phyloP scores from a whole-genome alignment of 2,888 invertebrate genomes.

The Actias luna region DNA sequence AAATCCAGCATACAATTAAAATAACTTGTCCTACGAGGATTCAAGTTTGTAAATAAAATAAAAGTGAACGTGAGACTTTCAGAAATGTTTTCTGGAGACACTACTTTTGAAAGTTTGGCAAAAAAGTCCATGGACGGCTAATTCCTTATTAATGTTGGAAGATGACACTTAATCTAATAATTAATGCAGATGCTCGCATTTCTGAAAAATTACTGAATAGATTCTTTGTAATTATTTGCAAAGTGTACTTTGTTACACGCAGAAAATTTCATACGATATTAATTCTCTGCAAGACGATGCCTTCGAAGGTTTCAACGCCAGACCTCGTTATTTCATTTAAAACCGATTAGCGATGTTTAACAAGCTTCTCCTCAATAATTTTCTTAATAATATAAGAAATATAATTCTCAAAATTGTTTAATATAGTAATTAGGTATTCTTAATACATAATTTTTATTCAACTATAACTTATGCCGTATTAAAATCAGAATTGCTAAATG shows the following conservation, averaged over 20 bases:
- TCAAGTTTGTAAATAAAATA: neutral
- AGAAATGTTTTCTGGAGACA: neutral
- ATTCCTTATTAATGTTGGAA: constrained; percentile 71
- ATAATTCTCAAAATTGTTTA: neutral
- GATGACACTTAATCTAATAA: constrained; percentile 75
- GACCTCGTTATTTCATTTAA: constrained; percentile 8
- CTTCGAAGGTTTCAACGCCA: constrained; percentile 4
- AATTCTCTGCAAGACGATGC: neutral
- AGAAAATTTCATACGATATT: constrained; percentile 9
- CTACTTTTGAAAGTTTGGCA: neutral
- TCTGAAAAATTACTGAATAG: constrained; percentile 50
- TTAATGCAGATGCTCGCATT: constrained; percentile 73
- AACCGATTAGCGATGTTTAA: constrained; percentile 6
- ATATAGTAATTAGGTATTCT: neutral
- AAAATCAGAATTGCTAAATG: no score
- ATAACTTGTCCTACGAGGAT: neutral
- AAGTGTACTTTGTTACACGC: constrained; percentile 59
- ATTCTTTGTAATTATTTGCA: constrained; percentile 69
- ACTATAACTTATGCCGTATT: no score
- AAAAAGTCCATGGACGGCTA: constrained; percentile 29
- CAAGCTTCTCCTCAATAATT: neutral
- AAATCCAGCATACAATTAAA: neutral
- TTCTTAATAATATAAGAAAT: neutral
- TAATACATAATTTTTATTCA: neutral
- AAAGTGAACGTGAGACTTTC: no score